A percentile compares a stretch with the other conserved stretches of the same genome.
These are phyloP conservation scores for Melanchra persicariae DNA, from an alignment of 2,888 invertebrate species.

Conservation along the genomic window DNA sequence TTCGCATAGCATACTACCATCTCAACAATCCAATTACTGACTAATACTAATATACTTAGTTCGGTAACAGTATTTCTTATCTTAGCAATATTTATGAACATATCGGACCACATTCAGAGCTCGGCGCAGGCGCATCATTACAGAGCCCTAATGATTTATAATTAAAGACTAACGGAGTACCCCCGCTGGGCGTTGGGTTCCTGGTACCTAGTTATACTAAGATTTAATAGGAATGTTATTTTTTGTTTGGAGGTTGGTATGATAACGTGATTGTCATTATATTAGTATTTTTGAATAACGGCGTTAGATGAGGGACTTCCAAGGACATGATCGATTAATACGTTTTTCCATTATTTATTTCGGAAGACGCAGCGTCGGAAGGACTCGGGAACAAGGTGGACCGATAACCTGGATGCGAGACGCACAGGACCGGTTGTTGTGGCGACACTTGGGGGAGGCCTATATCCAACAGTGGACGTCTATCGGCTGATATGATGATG, in stretches of 20 bases:
- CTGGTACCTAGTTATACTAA: slow-evolving; percentile 17
- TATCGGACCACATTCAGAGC: slow-evolving; percentile 45
- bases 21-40: slow-evolving; percentile 38
- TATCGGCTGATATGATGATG: too few species aligned
- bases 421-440: too few species aligned
- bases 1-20: not conserved
- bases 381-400: too few species aligned
- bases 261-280: not conserved
- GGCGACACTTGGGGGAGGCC: too few species aligned
- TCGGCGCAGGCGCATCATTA: slow-evolving; percentile 23
- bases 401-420: too few species aligned
- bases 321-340: too few species aligned
- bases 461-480: too few species aligned
- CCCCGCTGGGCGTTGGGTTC: slow-evolving; percentile 33
- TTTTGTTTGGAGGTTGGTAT: slow-evolving; percentile 1
- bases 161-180: slow-evolving; percentile 53
- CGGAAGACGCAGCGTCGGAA: too few species aligned
- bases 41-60: slow-evolving; percentile 25
- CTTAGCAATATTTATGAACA: slow-evolving; percentile 55
- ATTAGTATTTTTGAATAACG: too few species aligned
- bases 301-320: too few species aligned
- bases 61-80: slow-evolving; percentile 8
- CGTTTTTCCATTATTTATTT: too few species aligned
- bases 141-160: slow-evolving; percentile 58
- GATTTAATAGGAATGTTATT: slow-evolving; percentile 7